phyloP scores from a whole-genome alignment of 2,888 invertebrate genomes.

The Acronicta alni region DNA sequence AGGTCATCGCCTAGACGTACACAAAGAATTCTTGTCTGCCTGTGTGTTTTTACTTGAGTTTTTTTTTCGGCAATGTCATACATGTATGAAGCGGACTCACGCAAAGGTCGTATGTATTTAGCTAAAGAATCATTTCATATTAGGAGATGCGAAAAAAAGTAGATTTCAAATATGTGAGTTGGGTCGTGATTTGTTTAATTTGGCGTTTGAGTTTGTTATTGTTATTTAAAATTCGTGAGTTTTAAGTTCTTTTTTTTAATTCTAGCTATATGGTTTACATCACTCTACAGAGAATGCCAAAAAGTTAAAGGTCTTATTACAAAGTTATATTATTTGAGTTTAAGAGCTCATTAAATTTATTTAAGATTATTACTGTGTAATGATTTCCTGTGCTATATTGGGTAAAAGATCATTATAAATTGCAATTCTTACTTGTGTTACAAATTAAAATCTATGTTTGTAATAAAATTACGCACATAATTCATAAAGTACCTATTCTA shows the following conservation, averaged over 20 bases:
- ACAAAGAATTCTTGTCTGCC: conserved; percentile 86
- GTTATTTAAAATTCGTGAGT: conserved; percentile 28
- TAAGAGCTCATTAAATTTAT: conserved; percentile 27
- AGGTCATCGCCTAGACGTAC: conserved; percentile 85
- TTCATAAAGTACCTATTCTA: too few relatives aligned
- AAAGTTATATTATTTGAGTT: conserved; percentile 13
- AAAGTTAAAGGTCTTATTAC: conserved; percentile 2
- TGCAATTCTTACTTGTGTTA: conserved; percentile 4
- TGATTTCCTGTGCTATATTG: conserved; percentile 26
- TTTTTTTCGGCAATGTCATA: conserved; percentile 85
- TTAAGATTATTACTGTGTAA: conserved; percentile 22
- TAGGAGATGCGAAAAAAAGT: conserved; percentile 71
- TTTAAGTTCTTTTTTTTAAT: conserved; percentile 20
- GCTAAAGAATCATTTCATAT: conserved; percentile 78
- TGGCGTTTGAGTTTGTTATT: conserved; percentile 38
- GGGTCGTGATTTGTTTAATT: conserved; percentile 62
- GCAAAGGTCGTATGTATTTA: conserved; percentile 83
- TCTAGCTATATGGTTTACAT: conserved; percentile 4
- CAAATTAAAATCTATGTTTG: conserved; percentile 7
- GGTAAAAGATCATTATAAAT: conserved; percentile 17
- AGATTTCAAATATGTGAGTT: conserved; percentile 52
- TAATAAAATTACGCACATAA: neutral
- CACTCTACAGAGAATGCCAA: conserved; percentile 5
- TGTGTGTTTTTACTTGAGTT: conserved; percentile 78
- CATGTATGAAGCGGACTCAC: conserved; percentile 80